These are phyloP conservation scores for Gallinago jamesoni DNA, from an alignment of 2,113 vertebrate genomes.

Conservation along the genomic window DNA sequence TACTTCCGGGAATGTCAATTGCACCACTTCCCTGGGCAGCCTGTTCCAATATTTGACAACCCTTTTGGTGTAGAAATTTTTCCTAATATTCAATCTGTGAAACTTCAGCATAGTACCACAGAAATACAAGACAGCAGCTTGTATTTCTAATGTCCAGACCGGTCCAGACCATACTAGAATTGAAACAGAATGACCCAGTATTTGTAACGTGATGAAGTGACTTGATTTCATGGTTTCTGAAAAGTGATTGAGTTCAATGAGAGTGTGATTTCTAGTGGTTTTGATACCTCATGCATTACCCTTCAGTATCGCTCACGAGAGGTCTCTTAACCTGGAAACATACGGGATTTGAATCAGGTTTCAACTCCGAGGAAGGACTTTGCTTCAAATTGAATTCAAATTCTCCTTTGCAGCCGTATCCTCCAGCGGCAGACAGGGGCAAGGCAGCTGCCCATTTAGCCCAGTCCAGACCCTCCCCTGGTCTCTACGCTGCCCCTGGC, in stretches of 20 bases:
- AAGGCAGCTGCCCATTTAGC: not conserved
- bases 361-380: not conserved
- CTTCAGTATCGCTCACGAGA: not conserved
- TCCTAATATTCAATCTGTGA: not conserved
- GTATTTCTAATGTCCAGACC: not conserved
- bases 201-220: constrained; percentile 40
- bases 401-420: not conserved
- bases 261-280: not conserved
- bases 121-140: constrained; percentile 3
- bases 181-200: constrained; percentile 32
- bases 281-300: not conserved
- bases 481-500: not conserved
- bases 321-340: constrained; percentile 19
- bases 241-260: constrained; percentile 6
- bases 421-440: not conserved
- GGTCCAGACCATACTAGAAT: not conserved
- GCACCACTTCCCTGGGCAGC: not conserved
- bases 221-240: constrained; percentile 47
- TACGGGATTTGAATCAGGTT: not conserved
- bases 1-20: not conserved
- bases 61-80: not conserved
- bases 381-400: not conserved
- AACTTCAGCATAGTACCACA: constrained; percentile 8
- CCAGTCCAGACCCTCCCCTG: not conserved
- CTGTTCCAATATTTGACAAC: not conserved